These are phyloP conservation scores for Cervus canadensis DNA, from an alignment of 2,113 vertebrate species.

Conservation along the genomic window DNA sequence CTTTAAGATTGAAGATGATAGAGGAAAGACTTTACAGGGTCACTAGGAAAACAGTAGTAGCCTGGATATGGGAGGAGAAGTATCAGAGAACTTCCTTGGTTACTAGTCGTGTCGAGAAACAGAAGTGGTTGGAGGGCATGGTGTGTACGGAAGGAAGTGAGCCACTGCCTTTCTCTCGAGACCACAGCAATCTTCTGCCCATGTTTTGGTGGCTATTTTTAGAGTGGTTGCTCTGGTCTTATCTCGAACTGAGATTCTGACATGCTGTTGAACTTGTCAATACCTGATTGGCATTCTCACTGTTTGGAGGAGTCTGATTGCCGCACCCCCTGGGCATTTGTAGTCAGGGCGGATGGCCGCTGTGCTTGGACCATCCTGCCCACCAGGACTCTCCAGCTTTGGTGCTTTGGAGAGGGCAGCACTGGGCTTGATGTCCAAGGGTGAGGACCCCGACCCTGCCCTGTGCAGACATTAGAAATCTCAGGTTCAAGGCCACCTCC, in stretches of 20 bases:
- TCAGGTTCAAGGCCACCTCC: background rate
- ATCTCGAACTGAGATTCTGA: slow-evolving; percentile 19
- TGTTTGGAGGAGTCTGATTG: background rate
- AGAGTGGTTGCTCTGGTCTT: slow-evolving; percentile 62
- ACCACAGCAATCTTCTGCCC: slow-evolving; percentile 71
- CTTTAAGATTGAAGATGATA: background rate
- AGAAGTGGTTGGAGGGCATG: slow-evolving; percentile 79
- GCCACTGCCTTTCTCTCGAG: slow-evolving; percentile 76
- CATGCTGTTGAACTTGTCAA: background rate
- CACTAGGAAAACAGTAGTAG: background rate
- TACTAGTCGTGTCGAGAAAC: slow-evolving; percentile 77
- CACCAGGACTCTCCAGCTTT: background rate
- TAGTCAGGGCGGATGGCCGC: background rate
- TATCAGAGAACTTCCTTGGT: slow-evolving; percentile 79
- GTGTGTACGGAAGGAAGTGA: slow-evolving; percentile 79
- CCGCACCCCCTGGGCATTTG: background rate
- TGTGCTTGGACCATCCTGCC: no score
- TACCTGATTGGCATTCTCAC: background rate
- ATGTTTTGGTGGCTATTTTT: slow-evolving; percentile 82
- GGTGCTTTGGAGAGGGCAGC: background rate
- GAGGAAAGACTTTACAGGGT: background rate
- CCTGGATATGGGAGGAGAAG: background rate
- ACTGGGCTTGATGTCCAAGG: background rate
- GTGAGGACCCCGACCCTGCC: background rate
- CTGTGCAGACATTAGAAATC: background rate